Evolutionary conservation across 2,113 vertebrate genomes (phyloP).

Genomic region (Colius striatus): DNA sequence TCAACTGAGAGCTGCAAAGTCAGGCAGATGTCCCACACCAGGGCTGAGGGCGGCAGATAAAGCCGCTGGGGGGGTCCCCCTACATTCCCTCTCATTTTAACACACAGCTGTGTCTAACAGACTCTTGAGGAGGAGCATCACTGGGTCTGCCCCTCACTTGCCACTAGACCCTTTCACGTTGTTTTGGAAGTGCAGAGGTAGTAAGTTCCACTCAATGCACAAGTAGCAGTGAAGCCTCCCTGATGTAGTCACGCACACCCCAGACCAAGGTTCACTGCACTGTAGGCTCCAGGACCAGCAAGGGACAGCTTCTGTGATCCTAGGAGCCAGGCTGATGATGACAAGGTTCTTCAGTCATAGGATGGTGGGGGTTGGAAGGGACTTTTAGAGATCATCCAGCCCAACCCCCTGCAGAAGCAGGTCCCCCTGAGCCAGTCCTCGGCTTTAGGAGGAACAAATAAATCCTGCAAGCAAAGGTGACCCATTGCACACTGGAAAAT

Average conservation of each 20-base stretch:
- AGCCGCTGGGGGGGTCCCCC: neutral
- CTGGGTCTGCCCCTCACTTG: neutral
- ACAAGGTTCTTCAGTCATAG: neutral
- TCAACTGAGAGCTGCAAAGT: neutral
- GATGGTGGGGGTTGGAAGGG: no score
- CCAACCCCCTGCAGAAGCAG: no score
- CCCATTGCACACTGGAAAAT: constrained; percentile 8
- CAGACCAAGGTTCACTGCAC: neutral
- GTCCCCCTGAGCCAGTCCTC: neutral
- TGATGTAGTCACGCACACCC: neutral
- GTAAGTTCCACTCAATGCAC: neutral
- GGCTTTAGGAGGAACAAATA: neutral
- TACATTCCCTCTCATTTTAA: neutral
- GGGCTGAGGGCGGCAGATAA: neutral
- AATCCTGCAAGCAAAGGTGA: neutral
- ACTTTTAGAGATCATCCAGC: no score
- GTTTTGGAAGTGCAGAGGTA: neutral
- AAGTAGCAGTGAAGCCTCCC: neutral
- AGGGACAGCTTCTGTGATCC: neutral
- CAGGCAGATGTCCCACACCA: neutral
- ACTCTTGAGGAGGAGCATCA: neutral
- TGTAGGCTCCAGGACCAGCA: neutral
- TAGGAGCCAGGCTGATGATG: neutral
- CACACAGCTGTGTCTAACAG: neutral
- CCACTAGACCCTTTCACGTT: neutral